These are phyloP conservation scores for Boleophthalmus pectinirostris DNA, from an alignment of 2,113 vertebrate species.

Conservation along the genomic window DNA sequence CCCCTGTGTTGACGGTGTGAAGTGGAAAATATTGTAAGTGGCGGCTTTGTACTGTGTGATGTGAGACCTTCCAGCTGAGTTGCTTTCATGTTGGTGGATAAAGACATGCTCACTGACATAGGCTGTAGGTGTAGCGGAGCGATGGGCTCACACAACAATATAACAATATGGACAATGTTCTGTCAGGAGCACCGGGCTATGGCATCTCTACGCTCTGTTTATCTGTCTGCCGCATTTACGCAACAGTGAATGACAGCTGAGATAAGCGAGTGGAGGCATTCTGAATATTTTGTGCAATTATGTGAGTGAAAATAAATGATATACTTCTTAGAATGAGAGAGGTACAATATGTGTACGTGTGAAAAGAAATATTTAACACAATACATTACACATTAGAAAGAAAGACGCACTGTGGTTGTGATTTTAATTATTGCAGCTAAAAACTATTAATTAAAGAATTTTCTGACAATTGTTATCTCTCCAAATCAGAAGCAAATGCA, in stretches of 20 bases:
- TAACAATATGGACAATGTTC: neutral
- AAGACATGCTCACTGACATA: constrained; percentile 1
- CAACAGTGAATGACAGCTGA: neutral
- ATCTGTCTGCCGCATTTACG: neutral
- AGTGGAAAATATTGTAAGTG: neutral
- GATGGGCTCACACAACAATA: neutral
- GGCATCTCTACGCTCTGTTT: constrained; percentile 2
- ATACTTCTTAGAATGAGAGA: neutral
- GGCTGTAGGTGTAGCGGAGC: neutral
- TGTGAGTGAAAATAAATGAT: neutral
- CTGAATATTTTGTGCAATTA: neutral
- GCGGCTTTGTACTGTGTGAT: neutral
- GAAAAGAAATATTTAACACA: too few relatives aligned
- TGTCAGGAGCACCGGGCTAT: neutral
- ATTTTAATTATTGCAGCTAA: too few relatives aligned
- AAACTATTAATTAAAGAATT: too few relatives aligned
- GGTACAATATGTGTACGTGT: too few relatives aligned
- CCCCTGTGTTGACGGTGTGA: neutral
- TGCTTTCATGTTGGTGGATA: constrained; percentile 4
- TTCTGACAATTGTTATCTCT: too few relatives aligned
- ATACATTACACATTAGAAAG: too few relatives aligned
- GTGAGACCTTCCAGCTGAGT: neutral
- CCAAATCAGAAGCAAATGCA: too few relatives aligned
- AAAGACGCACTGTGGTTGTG: too few relatives aligned
- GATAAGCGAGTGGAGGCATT: neutral